Evolutionary conservation across 1,140 invertebrate species (phyloP).

Genomic region (Aphelenchoides besseyi): DNA sequence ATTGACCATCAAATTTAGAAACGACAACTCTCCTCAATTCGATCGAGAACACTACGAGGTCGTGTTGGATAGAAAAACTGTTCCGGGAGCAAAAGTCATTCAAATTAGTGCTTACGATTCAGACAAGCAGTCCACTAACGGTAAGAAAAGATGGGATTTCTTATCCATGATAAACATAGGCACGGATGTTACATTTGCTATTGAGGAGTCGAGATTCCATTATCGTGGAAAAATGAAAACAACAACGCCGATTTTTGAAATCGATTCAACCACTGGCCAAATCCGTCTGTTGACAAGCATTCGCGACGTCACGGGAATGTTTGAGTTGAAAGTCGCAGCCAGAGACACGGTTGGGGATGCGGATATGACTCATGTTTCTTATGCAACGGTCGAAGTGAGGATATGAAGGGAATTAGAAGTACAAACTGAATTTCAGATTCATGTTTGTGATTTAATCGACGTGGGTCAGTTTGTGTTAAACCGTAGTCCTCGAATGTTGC

Average conservation of each 20-base stretch:
- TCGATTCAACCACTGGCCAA: neutral
- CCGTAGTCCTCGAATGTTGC: neutral
- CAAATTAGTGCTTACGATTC: neutral
- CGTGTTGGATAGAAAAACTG: neutral
- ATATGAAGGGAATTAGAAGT: neutral
- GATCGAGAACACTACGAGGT: neutral
- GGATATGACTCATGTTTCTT: neutral
- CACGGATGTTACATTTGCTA: neutral
- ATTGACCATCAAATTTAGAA: neutral
- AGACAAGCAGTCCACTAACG: slow-evolving; percentile 12
- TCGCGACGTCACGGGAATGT: neutral
- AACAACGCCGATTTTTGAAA: neutral
- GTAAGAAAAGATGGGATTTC: neutral
- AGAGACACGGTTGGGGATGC: neutral
- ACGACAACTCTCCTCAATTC: slow-evolving; percentile 8
- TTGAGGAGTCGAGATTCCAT: neutral
- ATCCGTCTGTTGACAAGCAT: neutral
- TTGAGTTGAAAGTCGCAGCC: neutral
- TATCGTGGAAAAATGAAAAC: neutral
- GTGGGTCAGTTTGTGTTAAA: slow-evolving; percentile 1
- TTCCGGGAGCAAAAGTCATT: neutral
- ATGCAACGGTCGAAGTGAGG: neutral
- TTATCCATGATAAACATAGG: neutral
- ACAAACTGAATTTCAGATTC: neutral
- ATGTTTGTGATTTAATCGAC: neutral